Base-by-base conservation (phyloP, 2,888 invertebrate genomes). In the Tiliacea citrago region DNA sequence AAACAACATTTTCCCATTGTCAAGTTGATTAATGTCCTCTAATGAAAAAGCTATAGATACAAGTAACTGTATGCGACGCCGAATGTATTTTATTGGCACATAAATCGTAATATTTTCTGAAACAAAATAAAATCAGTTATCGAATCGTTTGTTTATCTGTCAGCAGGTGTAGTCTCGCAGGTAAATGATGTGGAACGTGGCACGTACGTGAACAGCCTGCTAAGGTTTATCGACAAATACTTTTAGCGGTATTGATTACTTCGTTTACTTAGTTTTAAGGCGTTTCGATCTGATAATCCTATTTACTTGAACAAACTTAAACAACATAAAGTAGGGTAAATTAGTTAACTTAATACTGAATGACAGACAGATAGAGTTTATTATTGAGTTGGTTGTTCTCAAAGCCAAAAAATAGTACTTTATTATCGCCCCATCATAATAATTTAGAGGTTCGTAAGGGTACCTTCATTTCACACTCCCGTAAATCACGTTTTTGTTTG, bases 401-500 rank as follows among this genome's bases (percentile, higher is more conserved):
- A 72, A 76, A 78, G 79, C 62, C 80, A 83, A 84, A 86, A n/a
- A 84, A 86, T 84, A 81, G 83, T 82, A 84, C 82, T 84, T 84
- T 87, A 87, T 86, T 86, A 86, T 90, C 86, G 86, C 85, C 87
- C 75, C 88, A 87, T 89, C 86, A 90, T 88, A 88, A 91, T 91
- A 91, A 91, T 91, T 90, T 90, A 88, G 88, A 88, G 88, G 86
- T 90, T 90, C 83, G 86, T 87, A 88, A 89, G 87, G 86, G 88
- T 90, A 91, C 92, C 91, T 92, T 92, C 90, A 92, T 93, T 92
- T 92, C 89, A 90, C 86, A 90, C 88, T 88, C 88, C 77, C 91
- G 89, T 94, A 94, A 94, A 94, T 94, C 94, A 94, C 87, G 91
- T 92, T 93, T 93, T 93, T 93, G 92, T 93, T 93, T 94, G 93